These are phyloP conservation scores for Oryzaephilus surinamensis DNA, from an alignment of 1,140 invertebrate genomes.

Conservation along the genomic window DNA sequence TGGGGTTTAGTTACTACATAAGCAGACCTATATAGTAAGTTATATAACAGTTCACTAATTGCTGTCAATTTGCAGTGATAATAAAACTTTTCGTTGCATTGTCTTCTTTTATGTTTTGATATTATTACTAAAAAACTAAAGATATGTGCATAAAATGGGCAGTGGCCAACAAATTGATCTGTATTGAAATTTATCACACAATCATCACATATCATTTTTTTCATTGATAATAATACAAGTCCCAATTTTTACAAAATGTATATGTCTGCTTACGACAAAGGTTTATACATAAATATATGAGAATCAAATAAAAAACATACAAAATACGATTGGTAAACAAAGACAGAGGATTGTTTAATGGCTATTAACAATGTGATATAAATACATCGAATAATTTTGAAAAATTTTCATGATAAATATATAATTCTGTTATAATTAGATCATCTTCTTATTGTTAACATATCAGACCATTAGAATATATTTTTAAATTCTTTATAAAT, in stretches of 20 bases:
- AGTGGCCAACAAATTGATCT: slow-evolving; percentile 25
- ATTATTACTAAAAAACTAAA: slow-evolving; percentile 13
- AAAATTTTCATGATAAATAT: background rate
- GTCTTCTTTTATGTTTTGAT: slow-evolving; percentile 7
- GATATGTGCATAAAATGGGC: slow-evolving; percentile 29
- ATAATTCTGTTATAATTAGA: background rate
- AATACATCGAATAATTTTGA: background rate
- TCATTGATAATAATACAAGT: too few relatives aligned
- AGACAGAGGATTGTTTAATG: background rate
- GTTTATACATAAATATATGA: too few relatives aligned
- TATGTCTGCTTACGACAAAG: too few relatives aligned
- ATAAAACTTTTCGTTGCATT: slow-evolving; percentile 8
- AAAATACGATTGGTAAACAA: background rate
- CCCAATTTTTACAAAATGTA: too few relatives aligned
- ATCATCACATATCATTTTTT: background rate
- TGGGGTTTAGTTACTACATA: slow-evolving; percentile 7
- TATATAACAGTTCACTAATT: slow-evolving; percentile 5
- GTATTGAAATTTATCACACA: slow-evolving; percentile 30
- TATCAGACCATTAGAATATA: too few relatives aligned
- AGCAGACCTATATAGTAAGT: slow-evolving; percentile 7
- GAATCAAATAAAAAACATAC: too few relatives aligned
- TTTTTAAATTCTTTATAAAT: slow-evolving; percentile 19
- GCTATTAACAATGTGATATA: background rate
- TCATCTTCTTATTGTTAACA: too few relatives aligned
- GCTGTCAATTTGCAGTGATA: slow-evolving; percentile 5